Base-by-base conservation (phyloP, 1,140 invertebrate species). In the Drosophila pseudoananassae region DNA sequence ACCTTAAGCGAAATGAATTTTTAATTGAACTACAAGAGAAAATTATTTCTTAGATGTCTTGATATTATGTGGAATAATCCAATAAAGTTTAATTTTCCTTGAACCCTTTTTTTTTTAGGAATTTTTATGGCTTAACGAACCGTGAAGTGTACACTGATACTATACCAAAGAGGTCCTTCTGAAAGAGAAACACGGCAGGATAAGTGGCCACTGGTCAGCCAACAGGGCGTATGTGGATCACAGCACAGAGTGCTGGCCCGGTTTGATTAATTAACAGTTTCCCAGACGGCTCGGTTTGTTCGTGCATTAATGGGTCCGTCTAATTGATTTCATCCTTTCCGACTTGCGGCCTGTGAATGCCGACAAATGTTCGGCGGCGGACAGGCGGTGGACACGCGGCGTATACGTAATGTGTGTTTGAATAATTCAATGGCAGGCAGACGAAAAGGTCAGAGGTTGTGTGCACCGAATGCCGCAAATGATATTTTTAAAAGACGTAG, bases 181-280 rank as follows among this genome's bases (percentile, higher is more conserved):
- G 3, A 53, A 61, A 9, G 15, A 4, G 46, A 36, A 15, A 53
- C 20, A 12, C 47, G 33, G 2, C 33, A 20, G 15, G 5, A 14
- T 10, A 45, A 14, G 17, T 12, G 14, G 9, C 31, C 31, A 49
- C 43, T 55, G 12, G 31, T 49, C 33, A 45, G 47, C 23, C 38
- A 71, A 69, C 53, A 27, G 56, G 27, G 68, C 68, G 53, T 58
- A 46, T 69, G 47, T n/a, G 56, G 46, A 33, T 40, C 46, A 57
- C 33, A 15, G 43, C 9, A n/a, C 1, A 12, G 25, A 63, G 47
- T 47, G 54, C n/a, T 49, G 61, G 49, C 33, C 50, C 14, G 12
- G 12, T 54, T 76, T 76, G 61, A 76, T 76, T 76, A 76, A 76
- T 76, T 76, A 76, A 68, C 60, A 66, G 31, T 69, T 69, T 56